Evolutionary conservation across 2,888 invertebrate genomes (phyloP), one percentile per base, ranked within the genome.

Genomic region (Metacarcinus magister): DNA sequence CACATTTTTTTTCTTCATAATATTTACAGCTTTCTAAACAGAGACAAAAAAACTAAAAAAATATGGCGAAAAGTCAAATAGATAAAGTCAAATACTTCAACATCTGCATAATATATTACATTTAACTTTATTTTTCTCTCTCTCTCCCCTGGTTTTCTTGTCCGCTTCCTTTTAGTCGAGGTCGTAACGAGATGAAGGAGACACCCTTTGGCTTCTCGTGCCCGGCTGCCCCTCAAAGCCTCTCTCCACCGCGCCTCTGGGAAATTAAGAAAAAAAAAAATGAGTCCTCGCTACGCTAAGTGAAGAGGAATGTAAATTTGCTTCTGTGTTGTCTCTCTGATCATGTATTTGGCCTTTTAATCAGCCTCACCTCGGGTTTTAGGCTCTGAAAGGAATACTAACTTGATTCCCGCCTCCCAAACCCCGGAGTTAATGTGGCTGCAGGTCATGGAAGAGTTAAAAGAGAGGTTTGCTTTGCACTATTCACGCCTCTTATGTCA

Each of bases 161-260:
- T 82, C 32, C 32, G 32, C 10, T 82, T 82, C 32, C 16, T 32
- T 32, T 82, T 82, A 13, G 82, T 32, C 32, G 82, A 28, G 82
- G 82, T 82, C 10, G 28, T 82, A 82, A 82, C 32, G 82, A 28
- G 32, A 82, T 82, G 82, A 23, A 28, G 28, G 82, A 32, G 82
- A 28, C 82, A 32, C 32, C 32, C 32, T 32, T 28, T 82, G 82
- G 32, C n/a, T 75, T 1, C n/a, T 75, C n/a, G 75, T n/a, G 75
- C 75, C 75, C 75, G n/a, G 75, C n/a, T 75, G 8, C 82, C 82
- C 28, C 32, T 82, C 32, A 82, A 82, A 82, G 82, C 32, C 82
- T 32, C n/a, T 28, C 82, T 82, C 32, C 82, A 23, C 82, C 82
- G 32, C 82, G 82, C 82, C 32, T 28, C 82, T 8, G 82, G 82